Percentiles rank a stretch among this genome's conserved stretches.
These are phyloP conservation scores for Lasioglossum pauxillum DNA, from an alignment of 2,888 invertebrate genomes.

Conservation along the genomic window DNA sequence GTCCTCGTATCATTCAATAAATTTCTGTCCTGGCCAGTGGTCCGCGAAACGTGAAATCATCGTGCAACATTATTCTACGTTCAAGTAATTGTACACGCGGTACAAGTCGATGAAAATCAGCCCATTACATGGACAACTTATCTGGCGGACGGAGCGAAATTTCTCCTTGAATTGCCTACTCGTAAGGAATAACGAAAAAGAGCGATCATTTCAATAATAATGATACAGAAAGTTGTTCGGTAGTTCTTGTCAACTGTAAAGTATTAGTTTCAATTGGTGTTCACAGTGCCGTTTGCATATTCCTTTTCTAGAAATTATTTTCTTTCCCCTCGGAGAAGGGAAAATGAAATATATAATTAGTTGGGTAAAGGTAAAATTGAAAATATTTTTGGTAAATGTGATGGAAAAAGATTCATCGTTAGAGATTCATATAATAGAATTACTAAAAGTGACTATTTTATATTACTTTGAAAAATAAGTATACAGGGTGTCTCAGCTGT, in stretches of 20 bases:
- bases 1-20: constrained; percentile 30
- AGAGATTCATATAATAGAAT: too few relatives aligned
- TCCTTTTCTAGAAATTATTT: background rate
- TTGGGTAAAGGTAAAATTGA: background rate
- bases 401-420: too few relatives aligned
- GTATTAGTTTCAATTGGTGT: background rate
- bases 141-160: background rate
- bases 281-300: background rate
- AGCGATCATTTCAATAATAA: background rate
- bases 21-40: background rate
- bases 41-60: constrained; percentile 16
- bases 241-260: background rate
- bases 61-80: background rate
- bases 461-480: too few relatives aligned
- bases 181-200: background rate
- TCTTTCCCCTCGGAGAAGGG: too few relatives aligned
- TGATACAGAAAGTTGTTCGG: background rate
- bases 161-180: background rate
- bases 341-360: background rate
- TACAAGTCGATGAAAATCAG: constrained; percentile 40
- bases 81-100: constrained; percentile 5
- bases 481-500: too few relatives aligned
- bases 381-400: too few relatives aligned
- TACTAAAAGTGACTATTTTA: too few relatives aligned
- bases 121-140: constrained; percentile 39